Percentiles rank a stretch among this genome's conserved stretches.
Conservation (phyloP, 2,113 vertebrate species). For the Dipodomys ordii region DNA sequence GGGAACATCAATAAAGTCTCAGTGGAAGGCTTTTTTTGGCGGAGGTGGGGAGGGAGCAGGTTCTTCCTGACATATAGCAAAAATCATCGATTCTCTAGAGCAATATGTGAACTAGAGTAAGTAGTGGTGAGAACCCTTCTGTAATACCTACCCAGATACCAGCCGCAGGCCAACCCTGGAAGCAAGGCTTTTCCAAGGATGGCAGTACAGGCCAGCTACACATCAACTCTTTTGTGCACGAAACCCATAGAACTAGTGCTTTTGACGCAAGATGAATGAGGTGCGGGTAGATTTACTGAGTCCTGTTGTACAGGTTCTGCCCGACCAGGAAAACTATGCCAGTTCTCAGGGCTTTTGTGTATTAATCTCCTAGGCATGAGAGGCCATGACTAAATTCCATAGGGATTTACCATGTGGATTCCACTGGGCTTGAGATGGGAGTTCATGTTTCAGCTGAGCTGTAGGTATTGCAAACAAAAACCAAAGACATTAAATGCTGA, state of each 20-base stretch:
- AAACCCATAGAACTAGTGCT: conserved; percentile 21
- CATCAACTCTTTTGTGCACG: conserved; percentile 35
- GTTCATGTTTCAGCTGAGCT: conserved; percentile 80
- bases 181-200: conserved; percentile 20
- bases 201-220: conserved; percentile 17
- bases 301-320: conserved; percentile 64
- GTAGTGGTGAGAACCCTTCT: neutral
- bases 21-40: neutral
- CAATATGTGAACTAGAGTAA: neutral
- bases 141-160: neutral
- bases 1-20: neutral
- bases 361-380: conserved; percentile 69
- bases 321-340: conserved; percentile 67
- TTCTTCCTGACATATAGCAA: neutral
- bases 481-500: conserved; percentile 77
- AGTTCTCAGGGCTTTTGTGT: conserved; percentile 78
- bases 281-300: conserved; percentile 59
- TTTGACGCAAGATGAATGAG: conserved; percentile 49
- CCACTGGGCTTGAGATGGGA: conserved; percentile 64
- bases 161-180: neutral
- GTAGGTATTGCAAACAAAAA: conserved; percentile 66
- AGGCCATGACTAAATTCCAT: conserved; percentile 65
- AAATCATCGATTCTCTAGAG: conserved; percentile 3
- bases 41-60: neutral
- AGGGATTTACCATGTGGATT: conserved; percentile 78